Conservation (phyloP, 2,797 vertebrate species). For the Myiotriccus ornatus region DNA sequence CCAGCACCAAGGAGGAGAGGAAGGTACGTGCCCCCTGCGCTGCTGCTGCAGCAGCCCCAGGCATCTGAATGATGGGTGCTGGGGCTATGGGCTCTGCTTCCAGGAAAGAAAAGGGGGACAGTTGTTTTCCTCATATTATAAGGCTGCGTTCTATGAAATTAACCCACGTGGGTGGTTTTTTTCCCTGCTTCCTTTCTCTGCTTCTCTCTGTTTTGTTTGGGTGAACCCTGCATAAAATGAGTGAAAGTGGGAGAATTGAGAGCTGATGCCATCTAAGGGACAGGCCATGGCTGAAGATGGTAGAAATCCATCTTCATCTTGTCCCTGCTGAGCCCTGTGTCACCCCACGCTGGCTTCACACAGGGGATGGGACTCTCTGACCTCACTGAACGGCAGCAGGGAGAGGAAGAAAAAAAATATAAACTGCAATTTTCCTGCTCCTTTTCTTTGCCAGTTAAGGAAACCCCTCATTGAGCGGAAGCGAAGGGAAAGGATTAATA, state of each 20-base stretch:
- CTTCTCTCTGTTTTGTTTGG: slow-evolving; percentile 39
- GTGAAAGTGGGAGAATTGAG: neutral
- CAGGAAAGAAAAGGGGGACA: neutral
- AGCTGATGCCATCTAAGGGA: neutral
- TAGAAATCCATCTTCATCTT: rapidly evolving
- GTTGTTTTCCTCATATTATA: neutral
- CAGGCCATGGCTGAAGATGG: neutral
- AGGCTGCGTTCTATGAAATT: neutral
- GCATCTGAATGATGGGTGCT: rapidly evolving
- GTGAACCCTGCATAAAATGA: slow-evolving; percentile 56
- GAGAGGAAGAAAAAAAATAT: neutral
- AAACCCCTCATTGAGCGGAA: slow-evolving; percentile 91
- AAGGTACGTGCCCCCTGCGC: slow-evolving; percentile 75
- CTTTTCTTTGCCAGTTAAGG: slow-evolving; percentile 75
- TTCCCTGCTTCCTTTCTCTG: neutral
- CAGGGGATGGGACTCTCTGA: neutral
- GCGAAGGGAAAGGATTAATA: slow-evolving; percentile 88
- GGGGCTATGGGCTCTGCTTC: rapidly evolving
- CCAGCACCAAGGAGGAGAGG: slow-evolving; percentile 83
- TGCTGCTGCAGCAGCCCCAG: too few relatives aligned
- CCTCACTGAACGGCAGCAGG: neutral
- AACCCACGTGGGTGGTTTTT: rapidly evolving
- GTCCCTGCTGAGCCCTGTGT: neutral
- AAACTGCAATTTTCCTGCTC: neutral
- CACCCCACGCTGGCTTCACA: rapidly evolving